Base-by-base conservation (phyloP, 2,113 vertebrate species). In the Apteryx owenii region DNA sequence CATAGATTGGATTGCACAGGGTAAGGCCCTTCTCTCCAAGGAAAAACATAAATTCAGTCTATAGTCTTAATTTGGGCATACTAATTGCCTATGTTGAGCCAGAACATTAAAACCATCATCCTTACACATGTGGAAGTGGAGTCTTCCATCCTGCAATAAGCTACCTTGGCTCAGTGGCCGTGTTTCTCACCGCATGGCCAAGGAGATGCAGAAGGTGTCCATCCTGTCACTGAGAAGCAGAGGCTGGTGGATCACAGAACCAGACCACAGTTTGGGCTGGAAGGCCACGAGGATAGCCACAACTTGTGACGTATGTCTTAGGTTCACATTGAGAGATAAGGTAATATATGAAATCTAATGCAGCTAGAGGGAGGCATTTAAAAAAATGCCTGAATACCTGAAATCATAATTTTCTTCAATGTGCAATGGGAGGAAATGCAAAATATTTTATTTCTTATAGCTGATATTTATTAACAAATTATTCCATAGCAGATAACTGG, bases 151-250 rank as follows among this genome's bases (percentile, higher is more conserved):
- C 36, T 11, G 18, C 51, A 51, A 44, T 1, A 76, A 73, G 50
- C 1, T 17, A 8, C 10, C 15, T 69, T 19, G 10, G 26, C 16
- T 12, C 16, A 8, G 16, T 14, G 9, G 17, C 11, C 40, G 4
- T 5, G 2, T 23, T 4, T 31, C 11, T 28, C 14, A 38, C 23
- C 80, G 15, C 0, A 4, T 1, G 2, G 9, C 17, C 62, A 33
- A 33, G 2, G 3, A 62, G 14, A 22, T 19, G 7, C 19, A 51
- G 38, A 13, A 51, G 50, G 26, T 4, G 17, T 36, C 44, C 26
- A 44, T 53, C 23, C 17, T 15, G 9, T 23, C 31, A 4, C 0
- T 0, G 1, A 62, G 60, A 48, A n/a, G 2, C 25, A 22, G 54
- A 29, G 36, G 18, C 38, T 17, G 66, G 18, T 2, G 4, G 13